These are phyloP conservation scores for Psammodynastes pulverulentus DNA, from an alignment of 2,113 vertebrate species.

Conservation along the genomic window DNA sequence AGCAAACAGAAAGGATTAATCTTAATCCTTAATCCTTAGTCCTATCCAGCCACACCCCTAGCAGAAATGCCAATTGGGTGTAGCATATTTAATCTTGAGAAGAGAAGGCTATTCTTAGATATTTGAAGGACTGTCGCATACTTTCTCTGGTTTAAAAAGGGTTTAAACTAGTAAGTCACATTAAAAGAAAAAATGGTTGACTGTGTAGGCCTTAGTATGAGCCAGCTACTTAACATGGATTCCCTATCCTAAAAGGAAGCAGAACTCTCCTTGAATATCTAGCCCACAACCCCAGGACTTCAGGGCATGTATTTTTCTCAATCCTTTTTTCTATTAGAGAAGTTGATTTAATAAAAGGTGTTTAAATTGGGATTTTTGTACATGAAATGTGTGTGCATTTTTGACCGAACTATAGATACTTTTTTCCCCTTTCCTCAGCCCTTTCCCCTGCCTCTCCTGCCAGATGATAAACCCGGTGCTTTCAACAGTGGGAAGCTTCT, in stretches of 20 bases:
- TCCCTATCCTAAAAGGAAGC: background rate
- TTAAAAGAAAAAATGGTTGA: background rate
- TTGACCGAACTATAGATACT: background rate
- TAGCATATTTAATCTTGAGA: background rate
- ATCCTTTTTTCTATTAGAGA: background rate
- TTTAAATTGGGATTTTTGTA: background rate
- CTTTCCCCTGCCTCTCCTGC: background rate
- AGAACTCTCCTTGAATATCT: background rate
- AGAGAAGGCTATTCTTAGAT: background rate
- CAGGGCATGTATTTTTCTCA: background rate
- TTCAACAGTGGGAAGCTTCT: background rate
- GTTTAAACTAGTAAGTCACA: background rate
- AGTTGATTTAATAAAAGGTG: background rate
- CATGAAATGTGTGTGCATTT: background rate
- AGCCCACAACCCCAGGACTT: background rate
- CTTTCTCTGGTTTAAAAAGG: background rate
- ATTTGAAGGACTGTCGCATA: background rate
- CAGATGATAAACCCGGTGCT: background rate
- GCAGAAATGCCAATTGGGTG: background rate
- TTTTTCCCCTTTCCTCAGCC: background rate
- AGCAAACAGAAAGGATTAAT: background rate
- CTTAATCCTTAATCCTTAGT: background rate
- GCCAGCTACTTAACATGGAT: background rate
- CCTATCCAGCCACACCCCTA: background rate
- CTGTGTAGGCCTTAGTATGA: background rate